These are phyloP conservation scores for Oophaga pumilio DNA, from an alignment of 2,113 vertebrate genomes.

Conservation along the genomic window DNA sequence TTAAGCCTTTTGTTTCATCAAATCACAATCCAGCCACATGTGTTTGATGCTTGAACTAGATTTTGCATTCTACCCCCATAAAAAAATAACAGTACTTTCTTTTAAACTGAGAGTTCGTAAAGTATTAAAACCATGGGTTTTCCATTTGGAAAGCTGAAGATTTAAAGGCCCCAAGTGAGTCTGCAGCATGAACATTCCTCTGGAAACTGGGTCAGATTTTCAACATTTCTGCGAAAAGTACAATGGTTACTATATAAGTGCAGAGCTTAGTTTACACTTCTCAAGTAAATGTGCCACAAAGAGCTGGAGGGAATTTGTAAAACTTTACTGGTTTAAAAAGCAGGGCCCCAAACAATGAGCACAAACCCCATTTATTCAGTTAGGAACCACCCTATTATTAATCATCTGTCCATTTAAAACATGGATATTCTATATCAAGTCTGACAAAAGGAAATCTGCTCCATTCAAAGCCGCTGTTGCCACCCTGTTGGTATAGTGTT, in stretches of 20 bases:
- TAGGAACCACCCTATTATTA: no score
- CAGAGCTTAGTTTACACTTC: neutral
- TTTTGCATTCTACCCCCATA: neutral
- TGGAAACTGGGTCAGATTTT: slow-evolving; percentile 34
- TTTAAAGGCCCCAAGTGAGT: slow-evolving; percentile 39
- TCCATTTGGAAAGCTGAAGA: slow-evolving; percentile 15
- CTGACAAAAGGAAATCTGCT: no score
- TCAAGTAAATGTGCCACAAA: neutral
- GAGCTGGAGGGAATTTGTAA: neutral
- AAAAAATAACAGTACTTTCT: neutral
- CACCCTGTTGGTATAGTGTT: no score
- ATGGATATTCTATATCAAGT: neutral
- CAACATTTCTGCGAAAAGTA: neutral
- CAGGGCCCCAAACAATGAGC: neutral
- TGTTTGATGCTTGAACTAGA: neutral
- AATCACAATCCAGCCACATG: neutral
- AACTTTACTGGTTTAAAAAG: neutral
- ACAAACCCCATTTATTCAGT: no score
- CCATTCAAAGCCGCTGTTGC: no score
- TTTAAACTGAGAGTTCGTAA: neutral
- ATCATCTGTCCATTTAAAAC: neutral
- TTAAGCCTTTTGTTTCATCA: no score
- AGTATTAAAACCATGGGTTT: slow-evolving; percentile 5
- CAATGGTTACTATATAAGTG: slow-evolving; percentile 32
- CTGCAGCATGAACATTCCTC: slow-evolving; percentile 11